Conservation (phyloP, 2,888 invertebrate species). For the Phortica okadai region DNA sequence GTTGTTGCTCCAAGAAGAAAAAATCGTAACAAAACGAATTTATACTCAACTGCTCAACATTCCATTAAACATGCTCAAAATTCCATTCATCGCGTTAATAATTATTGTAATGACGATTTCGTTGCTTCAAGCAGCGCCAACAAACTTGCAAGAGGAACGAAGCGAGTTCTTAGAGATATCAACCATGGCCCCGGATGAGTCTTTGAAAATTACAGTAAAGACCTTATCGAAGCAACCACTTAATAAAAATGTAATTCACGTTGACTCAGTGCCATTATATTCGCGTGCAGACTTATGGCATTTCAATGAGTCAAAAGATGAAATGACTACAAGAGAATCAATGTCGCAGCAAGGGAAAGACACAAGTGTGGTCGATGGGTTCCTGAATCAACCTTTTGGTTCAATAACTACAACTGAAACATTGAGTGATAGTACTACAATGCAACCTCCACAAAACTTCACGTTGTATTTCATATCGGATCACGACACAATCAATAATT, state of each 20-base stretch:
- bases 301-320: too few species aligned
- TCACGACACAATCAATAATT: slow-evolving; percentile 24
- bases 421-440: too few species aligned
- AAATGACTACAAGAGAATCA: too few species aligned
- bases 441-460: background rate
- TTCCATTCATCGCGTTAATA: slow-evolving; percentile 49
- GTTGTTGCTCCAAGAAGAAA: slow-evolving; percentile 12
- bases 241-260: background rate
- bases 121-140: slow-evolving; percentile 9
- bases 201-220: background rate
- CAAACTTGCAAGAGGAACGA: background rate
- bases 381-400: too few species aligned
- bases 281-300: too few species aligned
- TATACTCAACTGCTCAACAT: slow-evolving; percentile 56
- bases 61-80: slow-evolving; percentile 55
- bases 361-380: too few species aligned
- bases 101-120: slow-evolving; percentile 32
- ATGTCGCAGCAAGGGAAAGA: too few species aligned
- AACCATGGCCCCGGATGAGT: background rate
- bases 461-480: slow-evolving; percentile 44
- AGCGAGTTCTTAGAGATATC: background rate
- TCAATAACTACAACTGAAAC: background rate
- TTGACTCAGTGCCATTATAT: background rate
- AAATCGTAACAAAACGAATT: slow-evolving; percentile 37
- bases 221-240: background rate